Evolutionary conservation across 2,888 invertebrate species (phyloP).

Genomic region (Pollenia griseotomentosa): DNA sequence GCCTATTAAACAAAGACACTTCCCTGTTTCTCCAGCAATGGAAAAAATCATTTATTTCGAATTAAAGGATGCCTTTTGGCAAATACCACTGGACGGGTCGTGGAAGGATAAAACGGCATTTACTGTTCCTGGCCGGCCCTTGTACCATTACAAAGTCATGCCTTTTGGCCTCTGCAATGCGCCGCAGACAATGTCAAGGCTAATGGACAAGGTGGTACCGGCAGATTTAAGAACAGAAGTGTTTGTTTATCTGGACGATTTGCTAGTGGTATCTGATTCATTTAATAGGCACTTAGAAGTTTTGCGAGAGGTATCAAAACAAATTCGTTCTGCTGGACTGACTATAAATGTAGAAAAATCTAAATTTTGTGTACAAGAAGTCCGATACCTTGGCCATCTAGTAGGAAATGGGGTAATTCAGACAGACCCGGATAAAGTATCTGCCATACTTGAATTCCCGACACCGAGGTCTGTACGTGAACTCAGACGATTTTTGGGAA

Average conservation of each 20-base stretch:
- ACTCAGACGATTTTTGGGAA: constrained; percentile 70
- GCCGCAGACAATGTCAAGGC: constrained; percentile 14
- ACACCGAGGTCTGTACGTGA: constrained; percentile 54
- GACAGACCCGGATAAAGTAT: constrained; percentile 55
- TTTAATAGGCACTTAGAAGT: background rate
- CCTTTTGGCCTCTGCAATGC: no score
- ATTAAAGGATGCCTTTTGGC: constrained; percentile 41
- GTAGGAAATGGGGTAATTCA: constrained; percentile 34
- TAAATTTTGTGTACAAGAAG: constrained; percentile 24
- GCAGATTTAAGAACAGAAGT: constrained; percentile 21
- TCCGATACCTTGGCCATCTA: constrained; percentile 63
- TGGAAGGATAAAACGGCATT: constrained; percentile 42
- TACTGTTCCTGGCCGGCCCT: constrained; percentile 4
- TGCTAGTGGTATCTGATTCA: constrained; percentile 22
- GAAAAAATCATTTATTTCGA: no score
- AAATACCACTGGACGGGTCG: constrained; percentile 27
- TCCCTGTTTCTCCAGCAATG: no score
- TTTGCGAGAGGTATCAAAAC: background rate
- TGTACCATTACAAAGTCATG: no score
- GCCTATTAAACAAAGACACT: no score
- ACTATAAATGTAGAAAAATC: background rate
- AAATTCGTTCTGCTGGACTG: constrained; percentile 2
- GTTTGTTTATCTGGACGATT: constrained; percentile 44
- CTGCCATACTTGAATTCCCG: constrained; percentile 58
- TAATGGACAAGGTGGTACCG: constrained; percentile 52